Evolutionary conservation across 2,113 vertebrate species (phyloP).

Genomic region (Eolophus roseicapilla): DNA sequence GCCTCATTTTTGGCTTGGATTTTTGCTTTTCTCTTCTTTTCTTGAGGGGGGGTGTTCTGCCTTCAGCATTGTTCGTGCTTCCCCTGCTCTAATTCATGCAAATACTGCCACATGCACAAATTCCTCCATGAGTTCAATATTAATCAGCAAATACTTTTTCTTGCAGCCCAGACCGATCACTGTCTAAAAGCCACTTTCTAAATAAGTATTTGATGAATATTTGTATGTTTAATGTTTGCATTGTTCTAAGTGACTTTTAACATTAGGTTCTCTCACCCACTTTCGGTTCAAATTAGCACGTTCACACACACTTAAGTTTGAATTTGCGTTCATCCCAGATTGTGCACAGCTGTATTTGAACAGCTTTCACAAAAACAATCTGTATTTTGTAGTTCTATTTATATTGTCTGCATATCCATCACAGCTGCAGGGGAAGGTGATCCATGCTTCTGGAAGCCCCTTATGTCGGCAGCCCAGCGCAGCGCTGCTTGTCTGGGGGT

Average conservation of each 20-base stretch:
- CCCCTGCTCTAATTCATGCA: neutral
- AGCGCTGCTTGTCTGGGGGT: accelerated
- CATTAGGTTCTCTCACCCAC: neutral
- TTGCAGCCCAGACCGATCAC: neutral
- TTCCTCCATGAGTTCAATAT: slow-evolving; percentile 5
- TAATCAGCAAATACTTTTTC: neutral
- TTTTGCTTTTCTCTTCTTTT: neutral
- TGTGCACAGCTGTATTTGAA: neutral
- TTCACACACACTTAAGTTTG: neutral
- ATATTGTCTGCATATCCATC: neutral
- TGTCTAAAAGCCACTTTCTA: neutral
- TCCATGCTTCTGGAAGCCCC: neutral
- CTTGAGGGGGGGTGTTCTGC: neutral
- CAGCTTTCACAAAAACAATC: accelerated
- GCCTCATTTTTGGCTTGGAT: neutral
- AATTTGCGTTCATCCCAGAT: accelerated
- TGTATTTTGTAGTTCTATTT: neutral
- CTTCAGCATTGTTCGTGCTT: neutral
- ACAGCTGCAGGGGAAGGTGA: neutral
- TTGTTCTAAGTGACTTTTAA: slow-evolving; percentile 33
- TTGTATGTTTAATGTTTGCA: slow-evolving; percentile 30
- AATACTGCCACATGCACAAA: neutral
- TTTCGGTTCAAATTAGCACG: neutral
- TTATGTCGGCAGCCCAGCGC: neutral
- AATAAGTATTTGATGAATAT: slow-evolving; percentile 29